phyloP scores from a whole-genome alignment of 2,888 invertebrate genomes.

The Drosophila affinis region DNA sequence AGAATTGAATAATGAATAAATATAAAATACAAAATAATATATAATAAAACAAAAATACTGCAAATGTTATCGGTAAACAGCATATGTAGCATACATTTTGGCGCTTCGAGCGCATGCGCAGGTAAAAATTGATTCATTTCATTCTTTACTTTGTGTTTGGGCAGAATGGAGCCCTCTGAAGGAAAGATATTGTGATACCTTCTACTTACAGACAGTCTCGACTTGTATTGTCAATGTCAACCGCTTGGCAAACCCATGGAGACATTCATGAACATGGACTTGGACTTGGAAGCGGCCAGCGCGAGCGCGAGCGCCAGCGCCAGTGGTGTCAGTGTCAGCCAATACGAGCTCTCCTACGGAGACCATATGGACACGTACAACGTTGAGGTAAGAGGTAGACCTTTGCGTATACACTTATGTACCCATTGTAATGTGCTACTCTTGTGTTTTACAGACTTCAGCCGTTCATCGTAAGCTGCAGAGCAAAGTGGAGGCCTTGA shows the following conservation, averaged over 20 bases:
- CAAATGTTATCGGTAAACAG: conserved; percentile 7
- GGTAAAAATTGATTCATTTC: conserved; percentile 37
- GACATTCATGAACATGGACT: conserved; percentile 60
- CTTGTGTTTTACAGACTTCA: conserved; percentile 84
- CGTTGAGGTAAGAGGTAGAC: conserved; percentile 81
- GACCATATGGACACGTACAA: conserved; percentile 84
- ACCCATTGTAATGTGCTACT: background rate
- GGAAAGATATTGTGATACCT: conserved; percentile 19
- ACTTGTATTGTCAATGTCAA: conserved; percentile 51
- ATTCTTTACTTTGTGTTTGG: conserved; percentile 18
- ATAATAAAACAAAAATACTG: background rate
- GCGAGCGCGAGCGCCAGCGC: conserved; percentile 43
- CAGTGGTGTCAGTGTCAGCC: conserved; percentile 38
- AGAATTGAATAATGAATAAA: background rate
- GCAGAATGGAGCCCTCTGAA: conserved; percentile 17
- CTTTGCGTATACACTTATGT: background rate
- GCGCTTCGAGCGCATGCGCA: conserved; percentile 22
- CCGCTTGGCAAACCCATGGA: conserved; percentile 47
- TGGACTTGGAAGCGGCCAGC: conserved; percentile 46
- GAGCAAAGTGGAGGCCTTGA: conserved; percentile 92
- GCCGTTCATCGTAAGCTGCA: conserved; percentile 89
- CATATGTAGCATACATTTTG: conserved; percentile 29
- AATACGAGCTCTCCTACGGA: conserved; percentile 80
- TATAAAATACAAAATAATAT: no score
- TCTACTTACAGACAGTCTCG: conserved; percentile 3